Evolutionary conservation across 2,113 vertebrate genomes (phyloP).

Genomic region (Carassius gibelio): DNA sequence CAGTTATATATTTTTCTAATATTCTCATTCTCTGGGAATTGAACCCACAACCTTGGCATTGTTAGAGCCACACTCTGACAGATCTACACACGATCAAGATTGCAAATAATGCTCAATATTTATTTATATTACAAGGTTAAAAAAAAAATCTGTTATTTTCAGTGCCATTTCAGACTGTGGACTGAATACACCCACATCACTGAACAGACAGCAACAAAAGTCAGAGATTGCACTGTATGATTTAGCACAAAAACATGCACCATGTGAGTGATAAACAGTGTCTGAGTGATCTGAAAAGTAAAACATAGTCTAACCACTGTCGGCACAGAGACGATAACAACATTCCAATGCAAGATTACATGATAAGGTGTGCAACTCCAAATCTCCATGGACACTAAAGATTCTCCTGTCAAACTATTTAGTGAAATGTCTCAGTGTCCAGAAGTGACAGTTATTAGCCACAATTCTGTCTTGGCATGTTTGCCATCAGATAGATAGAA

Average conservation of each 20-base stretch:
- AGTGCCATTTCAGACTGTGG: neutral
- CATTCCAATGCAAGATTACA: neutral
- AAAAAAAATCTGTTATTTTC: neutral
- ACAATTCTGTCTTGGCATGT: constrained; percentile 37
- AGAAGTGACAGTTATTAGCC: constrained; percentile 6
- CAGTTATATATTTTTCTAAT: neutral
- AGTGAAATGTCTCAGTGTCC: constrained; percentile 28
- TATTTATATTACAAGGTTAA: neutral
- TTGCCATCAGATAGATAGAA: constrained; percentile 25
- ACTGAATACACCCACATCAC: neutral
- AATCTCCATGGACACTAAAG: neutral
- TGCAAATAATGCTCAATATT: neutral
- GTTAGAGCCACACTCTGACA: neutral
- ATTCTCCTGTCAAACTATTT: neutral
- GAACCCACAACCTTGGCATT: neutral
- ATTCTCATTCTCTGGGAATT: neutral
- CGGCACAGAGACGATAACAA: neutral
- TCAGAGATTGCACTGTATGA: neutral
- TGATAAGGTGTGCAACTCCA: neutral
- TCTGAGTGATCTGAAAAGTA: constrained; percentile 4
- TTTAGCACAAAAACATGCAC: neutral
- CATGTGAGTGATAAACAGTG: neutral
- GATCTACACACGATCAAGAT: neutral
- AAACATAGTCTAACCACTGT: constrained; percentile 10
- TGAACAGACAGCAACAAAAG: neutral